Conservation (phyloP, 2,888 invertebrate genomes). For the Mimas tiliae region DNA sequence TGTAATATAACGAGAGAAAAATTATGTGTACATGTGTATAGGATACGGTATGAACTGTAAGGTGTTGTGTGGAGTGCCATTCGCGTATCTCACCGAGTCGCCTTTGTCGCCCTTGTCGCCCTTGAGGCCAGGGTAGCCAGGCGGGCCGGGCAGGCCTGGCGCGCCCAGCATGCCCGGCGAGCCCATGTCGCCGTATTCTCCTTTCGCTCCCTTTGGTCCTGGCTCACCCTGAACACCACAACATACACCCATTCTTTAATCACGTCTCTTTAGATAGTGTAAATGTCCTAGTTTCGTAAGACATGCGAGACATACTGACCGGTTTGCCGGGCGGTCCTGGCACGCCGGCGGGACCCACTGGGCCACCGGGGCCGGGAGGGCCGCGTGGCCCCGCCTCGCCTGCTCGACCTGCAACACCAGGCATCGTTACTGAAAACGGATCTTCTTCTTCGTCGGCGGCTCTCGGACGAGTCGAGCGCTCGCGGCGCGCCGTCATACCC, state of each 20-base stretch:
- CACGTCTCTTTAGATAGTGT: not conserved
- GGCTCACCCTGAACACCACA: constrained; percentile 86
- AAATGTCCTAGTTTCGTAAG: not conserved
- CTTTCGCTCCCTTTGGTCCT: constrained; percentile 95
- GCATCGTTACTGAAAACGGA: constrained; percentile 16
- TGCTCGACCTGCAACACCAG: constrained; percentile 85
- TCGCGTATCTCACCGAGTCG: constrained; percentile 90
- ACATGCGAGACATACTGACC: constrained; percentile 69
- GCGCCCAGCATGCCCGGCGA: constrained; percentile 97
- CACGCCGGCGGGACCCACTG: constrained; percentile 91
- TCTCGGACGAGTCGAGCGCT: not conserved
- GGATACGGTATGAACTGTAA: too few relatives aligned
- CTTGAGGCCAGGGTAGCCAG: constrained; percentile 94
- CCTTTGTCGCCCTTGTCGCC: constrained; percentile 97
- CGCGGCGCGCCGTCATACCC: not conserved
- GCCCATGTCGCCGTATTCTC: constrained; percentile 95
- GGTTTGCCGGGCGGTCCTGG: constrained; percentile 94
- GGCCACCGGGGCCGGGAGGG: constrained; percentile 89
- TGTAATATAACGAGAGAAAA: too few relatives aligned
- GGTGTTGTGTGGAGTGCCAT: too few relatives aligned
- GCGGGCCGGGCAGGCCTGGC: constrained; percentile 92
- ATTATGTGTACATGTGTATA: too few relatives aligned
- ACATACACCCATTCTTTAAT: not conserved
- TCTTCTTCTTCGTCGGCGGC: not conserved
- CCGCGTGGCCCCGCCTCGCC: constrained; percentile 92